Evolutionary conservation across 1,140 invertebrate genomes (phyloP), one percentile per base, ranked within the genome.

Genomic region (Brachionus rubens): DNA sequence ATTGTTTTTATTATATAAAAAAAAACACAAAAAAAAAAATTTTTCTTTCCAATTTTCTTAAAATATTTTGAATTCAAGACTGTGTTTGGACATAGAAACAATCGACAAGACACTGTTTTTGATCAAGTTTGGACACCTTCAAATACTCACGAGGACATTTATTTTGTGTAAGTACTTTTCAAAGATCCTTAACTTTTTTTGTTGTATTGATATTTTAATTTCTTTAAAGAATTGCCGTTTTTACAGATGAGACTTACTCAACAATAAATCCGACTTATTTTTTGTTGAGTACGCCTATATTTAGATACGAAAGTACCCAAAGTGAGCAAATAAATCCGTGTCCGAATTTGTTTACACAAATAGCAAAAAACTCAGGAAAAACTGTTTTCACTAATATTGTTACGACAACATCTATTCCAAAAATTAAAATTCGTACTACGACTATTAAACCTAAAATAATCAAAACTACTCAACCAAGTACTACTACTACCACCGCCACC

Each of bases 201-300:
- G 6, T 30, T 54, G 10, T 14, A 47, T 50, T 14, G 19, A 30
- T 26, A 41, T 16, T 5, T n/a, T 0, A 33, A 33, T 16, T 36
- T 19, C 40, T 28, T 50, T 30, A 21, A 26, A 72, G 68, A 72
- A 21, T 72, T 33, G 68, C 68, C 9, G 68, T 72, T 19, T 72
- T 72, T 72, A 72, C 68, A 19, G 68, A 72, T 46, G 46, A 72
- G 24, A 54, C 68, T 24, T 72, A 72, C 26, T 50, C 46, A 50
- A 30, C 30, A 9, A 36, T 40, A 30, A 54, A 72, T 12, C 68
- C 68, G 12, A 54, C 50, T 12, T 72, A 72, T 21, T 72, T 50
- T 54, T 28, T 72, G 28, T 28, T 72, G 10, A 72, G 68, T 21
- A 40, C 43, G 12, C 46, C 68, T n/a, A 33, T 72, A 12, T 72